Evolutionary conservation across 2,797 vertebrate genomes (phyloP).

Genomic region (Sebastes matsubarae): DNA sequence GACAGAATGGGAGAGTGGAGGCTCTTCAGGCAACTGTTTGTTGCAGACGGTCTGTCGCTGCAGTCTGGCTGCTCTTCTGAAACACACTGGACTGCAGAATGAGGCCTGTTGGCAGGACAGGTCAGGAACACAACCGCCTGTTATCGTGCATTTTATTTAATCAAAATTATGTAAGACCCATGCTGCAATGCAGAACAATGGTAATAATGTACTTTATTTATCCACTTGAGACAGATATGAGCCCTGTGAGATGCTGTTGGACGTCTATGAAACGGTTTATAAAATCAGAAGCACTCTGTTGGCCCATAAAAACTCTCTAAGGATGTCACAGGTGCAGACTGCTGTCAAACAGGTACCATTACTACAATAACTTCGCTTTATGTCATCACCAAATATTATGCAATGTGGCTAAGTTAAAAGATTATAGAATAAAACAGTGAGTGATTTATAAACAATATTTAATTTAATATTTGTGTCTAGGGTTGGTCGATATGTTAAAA

Average conservation of each 20-base stretch:
- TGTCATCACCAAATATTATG: neutral
- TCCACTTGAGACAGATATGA: conserved; percentile 75
- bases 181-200: neutral
- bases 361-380: neutral
- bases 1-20: conserved; percentile 83
- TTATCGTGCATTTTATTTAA: neutral
- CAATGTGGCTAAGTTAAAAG: neutral
- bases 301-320: conserved; percentile 79
- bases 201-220: conserved; percentile 13
- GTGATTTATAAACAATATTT: neutral
- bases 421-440: neutral
- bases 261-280: conserved; percentile 84
- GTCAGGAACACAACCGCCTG: conserved; percentile 51
- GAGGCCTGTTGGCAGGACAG: conserved; percentile 82
- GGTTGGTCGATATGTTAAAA: too few species aligned
- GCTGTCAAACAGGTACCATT: conserved; percentile 78
- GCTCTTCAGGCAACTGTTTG: conserved; percentile 75
- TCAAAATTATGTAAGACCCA: neutral
- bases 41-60: conserved; percentile 84
- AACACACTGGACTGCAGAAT: conserved; percentile 84
- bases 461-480: neutral
- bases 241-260: conserved; percentile 81
- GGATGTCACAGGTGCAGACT: conserved; percentile 65
- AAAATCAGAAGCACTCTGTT: conserved; percentile 83
- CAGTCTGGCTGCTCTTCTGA: conserved; percentile 84